phyloP scores from a whole-genome alignment of 2,113 vertebrate genomes.

The Scomber colias region DNA sequence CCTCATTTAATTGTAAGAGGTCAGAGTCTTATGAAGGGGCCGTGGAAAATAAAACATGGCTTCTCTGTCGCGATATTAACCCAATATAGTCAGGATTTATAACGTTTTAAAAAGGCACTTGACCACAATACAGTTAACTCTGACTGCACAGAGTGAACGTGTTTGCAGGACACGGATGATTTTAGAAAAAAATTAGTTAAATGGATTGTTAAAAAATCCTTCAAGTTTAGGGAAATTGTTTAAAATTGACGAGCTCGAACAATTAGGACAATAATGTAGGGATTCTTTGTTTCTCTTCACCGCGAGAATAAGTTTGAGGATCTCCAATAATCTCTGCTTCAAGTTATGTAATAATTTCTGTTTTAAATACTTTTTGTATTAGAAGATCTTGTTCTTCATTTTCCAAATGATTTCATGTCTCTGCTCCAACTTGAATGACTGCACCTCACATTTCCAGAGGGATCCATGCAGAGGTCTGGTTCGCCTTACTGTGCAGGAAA shows the following conservation, averaged over 20 bases:
- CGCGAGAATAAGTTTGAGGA: no score
- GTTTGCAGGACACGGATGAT: background rate
- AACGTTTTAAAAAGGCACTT: slow-evolving; percentile 19
- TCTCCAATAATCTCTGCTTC: no score
- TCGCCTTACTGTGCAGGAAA: slow-evolving; percentile 44
- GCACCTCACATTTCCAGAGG: slow-evolving; percentile 1
- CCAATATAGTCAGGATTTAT: slow-evolving; percentile 9
- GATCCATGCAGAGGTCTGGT: slow-evolving; percentile 20
- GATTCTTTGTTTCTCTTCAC: no score
- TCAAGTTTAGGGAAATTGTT: background rate
- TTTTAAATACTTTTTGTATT: no score
- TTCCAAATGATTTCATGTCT: background rate
- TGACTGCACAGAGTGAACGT: background rate
- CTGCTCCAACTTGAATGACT: slow-evolving; percentile 1
- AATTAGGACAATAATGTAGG: no score
- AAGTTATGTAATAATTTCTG: no score
- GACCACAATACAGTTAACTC: background rate
- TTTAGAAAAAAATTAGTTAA: background rate
- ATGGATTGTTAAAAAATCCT: background rate
- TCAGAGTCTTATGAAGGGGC: slow-evolving; percentile 54
- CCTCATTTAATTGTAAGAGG: slow-evolving; percentile 55
- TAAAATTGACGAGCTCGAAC: background rate
- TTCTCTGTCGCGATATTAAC: slow-evolving; percentile 24
- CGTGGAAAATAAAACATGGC: slow-evolving; percentile 13
- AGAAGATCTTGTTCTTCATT: no score